phyloP scores from a whole-genome alignment of 2,797 vertebrate species.

The Takifugu rubripes region DNA sequence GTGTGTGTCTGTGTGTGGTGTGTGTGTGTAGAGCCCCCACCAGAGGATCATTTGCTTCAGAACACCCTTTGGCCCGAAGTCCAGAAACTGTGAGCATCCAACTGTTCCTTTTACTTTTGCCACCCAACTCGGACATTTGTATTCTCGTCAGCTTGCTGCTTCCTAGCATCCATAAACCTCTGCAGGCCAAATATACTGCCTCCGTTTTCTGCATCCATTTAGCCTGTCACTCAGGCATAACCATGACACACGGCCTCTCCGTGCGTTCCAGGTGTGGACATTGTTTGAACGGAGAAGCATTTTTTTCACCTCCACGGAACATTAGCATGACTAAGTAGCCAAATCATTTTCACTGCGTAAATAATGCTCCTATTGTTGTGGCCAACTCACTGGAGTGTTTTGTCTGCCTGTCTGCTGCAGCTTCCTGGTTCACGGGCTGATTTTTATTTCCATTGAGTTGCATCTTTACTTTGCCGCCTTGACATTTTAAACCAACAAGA shows the following conservation, averaged over 20 bases:
- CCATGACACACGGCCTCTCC: conserved; percentile 41
- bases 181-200: conserved; percentile 44
- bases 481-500: conserved; percentile 45
- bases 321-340: conserved; percentile 59
- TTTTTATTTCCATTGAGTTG: conserved; percentile 7
- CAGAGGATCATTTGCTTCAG: conserved; percentile 95
- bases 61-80: conserved; percentile 98
- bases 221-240: conserved; percentile 50
- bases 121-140: background rate
- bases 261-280: conserved; percentile 25
- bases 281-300: conserved; percentile 36
- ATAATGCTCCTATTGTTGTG: conserved; percentile 26
- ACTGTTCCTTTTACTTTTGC: conserved; percentile 18
- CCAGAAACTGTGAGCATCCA: conserved; percentile 91
- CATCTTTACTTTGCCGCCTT: conserved; percentile 35
- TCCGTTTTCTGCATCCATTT: conserved; percentile 56
- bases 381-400: conserved; percentile 41
- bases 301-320: conserved; percentile 45
- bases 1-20: conserved; percentile 1
- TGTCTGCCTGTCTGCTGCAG: conserved; percentile 10
- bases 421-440: conserved; percentile 17
- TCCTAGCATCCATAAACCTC: conserved; percentile 33
- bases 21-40: conserved; percentile 84
- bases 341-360: conserved; percentile 50
- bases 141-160: background rate